These are phyloP conservation scores for Sphaerophoria taeniata DNA, from an alignment of 2,888 invertebrate species.

Conservation along the genomic window DNA sequence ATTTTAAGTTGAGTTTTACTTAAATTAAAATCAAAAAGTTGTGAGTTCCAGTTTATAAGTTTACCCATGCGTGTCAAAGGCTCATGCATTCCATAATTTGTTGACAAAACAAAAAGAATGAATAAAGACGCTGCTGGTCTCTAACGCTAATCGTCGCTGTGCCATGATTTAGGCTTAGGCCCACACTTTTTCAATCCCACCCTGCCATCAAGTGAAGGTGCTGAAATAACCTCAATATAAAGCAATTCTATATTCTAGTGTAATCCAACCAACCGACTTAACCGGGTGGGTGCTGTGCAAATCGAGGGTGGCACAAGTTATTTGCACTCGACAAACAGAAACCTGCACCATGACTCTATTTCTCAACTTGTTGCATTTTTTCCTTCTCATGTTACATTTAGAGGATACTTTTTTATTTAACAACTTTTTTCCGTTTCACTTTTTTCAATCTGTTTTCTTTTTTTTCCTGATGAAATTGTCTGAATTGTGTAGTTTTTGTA, in stretches of 20 bases:
- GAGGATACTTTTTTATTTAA: conserved; percentile 35
- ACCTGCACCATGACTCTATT: conserved; percentile 67
- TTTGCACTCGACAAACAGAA: conserved; percentile 68
- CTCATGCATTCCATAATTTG: too few species aligned
- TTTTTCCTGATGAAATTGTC: conserved; percentile 54
- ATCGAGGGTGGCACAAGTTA: conserved; percentile 34
- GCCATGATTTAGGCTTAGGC: background rate
- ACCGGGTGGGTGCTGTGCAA: background rate
- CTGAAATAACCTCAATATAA: conserved; percentile 24
- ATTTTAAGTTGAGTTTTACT: too few species aligned
- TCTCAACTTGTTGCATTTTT: conserved; percentile 68
- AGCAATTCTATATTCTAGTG: conserved; percentile 18
- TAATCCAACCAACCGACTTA: conserved; percentile 22
- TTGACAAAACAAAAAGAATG: too few species aligned
- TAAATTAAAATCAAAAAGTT: too few species aligned
- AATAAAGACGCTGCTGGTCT: too few species aligned
- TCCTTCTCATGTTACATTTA: conserved; percentile 28
- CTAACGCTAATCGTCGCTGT: too few species aligned
- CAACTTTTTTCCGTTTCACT: background rate
- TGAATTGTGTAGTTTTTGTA: conserved; percentile 45
- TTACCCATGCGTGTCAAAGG: too few species aligned
- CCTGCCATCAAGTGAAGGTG: conserved; percentile 1
- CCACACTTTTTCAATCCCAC: background rate
- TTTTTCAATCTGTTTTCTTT: background rate
- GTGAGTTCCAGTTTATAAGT: too few species aligned